Conservation (phyloP, 2,888 invertebrate species). For the Polymixis lichenea region DNA sequence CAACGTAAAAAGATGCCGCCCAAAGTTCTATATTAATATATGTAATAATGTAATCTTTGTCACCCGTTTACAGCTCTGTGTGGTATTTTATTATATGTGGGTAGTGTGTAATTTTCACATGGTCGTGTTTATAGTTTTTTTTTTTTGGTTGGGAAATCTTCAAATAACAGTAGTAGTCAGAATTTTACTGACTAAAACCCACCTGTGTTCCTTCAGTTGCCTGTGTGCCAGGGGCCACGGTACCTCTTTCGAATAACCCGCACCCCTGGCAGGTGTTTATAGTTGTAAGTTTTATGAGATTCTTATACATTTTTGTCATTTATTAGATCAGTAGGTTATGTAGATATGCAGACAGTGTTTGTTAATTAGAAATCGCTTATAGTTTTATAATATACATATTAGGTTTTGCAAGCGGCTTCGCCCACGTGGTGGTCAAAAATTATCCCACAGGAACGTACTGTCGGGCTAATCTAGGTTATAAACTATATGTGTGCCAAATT, state of each 20-base stretch:
- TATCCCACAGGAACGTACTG: no score
- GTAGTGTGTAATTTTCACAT: slow-evolving; percentile 41
- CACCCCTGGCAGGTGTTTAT: no score
- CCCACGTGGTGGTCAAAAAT: no score
- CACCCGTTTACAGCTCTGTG: slow-evolving; percentile 38
- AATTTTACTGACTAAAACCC: no score
- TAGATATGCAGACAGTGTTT: not conserved
- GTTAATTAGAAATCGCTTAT: slow-evolving; percentile 13
- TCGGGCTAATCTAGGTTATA: no score
- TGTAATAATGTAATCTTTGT: slow-evolving; percentile 62
- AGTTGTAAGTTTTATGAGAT: slow-evolving; percentile 20
- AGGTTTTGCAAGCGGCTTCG: no score
- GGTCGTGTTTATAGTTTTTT: not conserved
- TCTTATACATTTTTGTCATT: slow-evolving; percentile 19
- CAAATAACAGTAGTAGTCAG: no score
- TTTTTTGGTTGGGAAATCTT: no score
- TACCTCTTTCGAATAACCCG: no score
- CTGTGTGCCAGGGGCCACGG: no score
- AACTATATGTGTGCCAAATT: no score
- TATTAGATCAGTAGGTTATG: slow-evolving; percentile 31
- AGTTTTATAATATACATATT: not conserved
- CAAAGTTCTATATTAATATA: slow-evolving; percentile 55
- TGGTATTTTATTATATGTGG: slow-evolving; percentile 43
- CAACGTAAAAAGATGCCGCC: slow-evolving; percentile 78
- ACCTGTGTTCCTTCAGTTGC: no score